phyloP scores from a whole-genome alignment of 2,113 vertebrate genomes.

The Dunckerocampus dactyliophorus region DNA sequence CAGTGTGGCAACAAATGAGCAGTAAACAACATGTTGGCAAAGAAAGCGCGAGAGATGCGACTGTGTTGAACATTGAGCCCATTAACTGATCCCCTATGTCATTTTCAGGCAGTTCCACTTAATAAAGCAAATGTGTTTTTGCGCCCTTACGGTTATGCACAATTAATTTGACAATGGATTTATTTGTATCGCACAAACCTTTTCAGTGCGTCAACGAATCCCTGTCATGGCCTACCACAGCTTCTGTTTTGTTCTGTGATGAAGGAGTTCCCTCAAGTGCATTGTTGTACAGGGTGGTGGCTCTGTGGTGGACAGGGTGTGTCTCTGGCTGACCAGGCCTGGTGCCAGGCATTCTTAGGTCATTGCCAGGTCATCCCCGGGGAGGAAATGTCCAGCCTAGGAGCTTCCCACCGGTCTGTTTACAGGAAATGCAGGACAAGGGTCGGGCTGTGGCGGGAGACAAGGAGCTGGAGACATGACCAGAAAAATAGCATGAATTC shows the following conservation, averaged over 20 bases:
- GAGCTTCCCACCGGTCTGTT: constrained; percentile 78
- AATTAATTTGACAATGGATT: neutral
- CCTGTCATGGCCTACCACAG: constrained; percentile 19
- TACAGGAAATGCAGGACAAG: constrained; percentile 92
- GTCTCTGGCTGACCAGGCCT: constrained; percentile 59
- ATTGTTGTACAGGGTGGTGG: constrained; percentile 65
- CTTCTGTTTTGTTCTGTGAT: constrained; percentile 52
- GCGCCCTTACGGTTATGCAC: neutral
- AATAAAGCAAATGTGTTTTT: constrained; percentile 12
- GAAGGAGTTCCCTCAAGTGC: constrained; percentile 60
- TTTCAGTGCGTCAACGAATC: constrained; percentile 38
- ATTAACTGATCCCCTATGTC: constrained; percentile 18
- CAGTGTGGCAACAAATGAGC: constrained; percentile 28
- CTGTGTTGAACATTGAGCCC: constrained; percentile 15
- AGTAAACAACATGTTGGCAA: constrained; percentile 26
- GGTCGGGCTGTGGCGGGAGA: constrained; percentile 48
- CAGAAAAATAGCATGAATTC: constrained; percentile 52
- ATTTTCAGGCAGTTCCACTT: constrained; percentile 13
- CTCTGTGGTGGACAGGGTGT: constrained; percentile 69
- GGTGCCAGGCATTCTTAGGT: constrained; percentile 73
- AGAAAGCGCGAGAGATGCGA: constrained; percentile 24
- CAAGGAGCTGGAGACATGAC: constrained; percentile 37
- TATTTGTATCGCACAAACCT: constrained; percentile 5
- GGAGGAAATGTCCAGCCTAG: constrained; percentile 80
- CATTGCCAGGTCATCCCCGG: constrained; percentile 83